Evolutionary conservation across 1,140 invertebrate genomes (phyloP).

Genomic region (Euura saliciscinereae): DNA sequence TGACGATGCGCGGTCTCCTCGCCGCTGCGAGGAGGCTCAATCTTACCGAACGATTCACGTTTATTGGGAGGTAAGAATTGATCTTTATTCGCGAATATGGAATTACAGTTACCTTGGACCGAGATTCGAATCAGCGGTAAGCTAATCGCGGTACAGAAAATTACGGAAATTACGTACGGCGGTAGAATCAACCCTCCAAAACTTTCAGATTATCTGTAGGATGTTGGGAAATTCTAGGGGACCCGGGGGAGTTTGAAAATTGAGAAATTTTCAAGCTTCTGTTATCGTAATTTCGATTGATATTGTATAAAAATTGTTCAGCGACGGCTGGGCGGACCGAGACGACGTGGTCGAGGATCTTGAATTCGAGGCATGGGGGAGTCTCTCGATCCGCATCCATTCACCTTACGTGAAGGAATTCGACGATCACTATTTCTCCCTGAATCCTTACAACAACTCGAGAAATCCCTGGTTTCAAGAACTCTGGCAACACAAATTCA

Average conservation of each 20-base stretch:
- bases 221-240: not conserved
- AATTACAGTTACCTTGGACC: too few species aligned
- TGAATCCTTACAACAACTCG: conserved; percentile 69
- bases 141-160: not conserved
- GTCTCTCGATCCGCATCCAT: conserved; percentile 76
- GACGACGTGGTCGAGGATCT: conserved; percentile 74
- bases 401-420: conserved; percentile 73
- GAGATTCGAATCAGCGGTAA: too few species aligned
- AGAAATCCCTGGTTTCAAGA: conserved; percentile 81
- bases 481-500: conserved; percentile 77
- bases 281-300: not conserved
- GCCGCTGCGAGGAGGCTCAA: conserved; percentile 68
- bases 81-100: too few species aligned
- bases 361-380: conserved; percentile 74
- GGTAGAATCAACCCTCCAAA: too few species aligned
- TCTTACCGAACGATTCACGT: conserved; percentile 67
- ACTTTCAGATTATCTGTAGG: too few species aligned
- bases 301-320: conserved; percentile 37
- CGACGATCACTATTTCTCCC: conserved; percentile 71
- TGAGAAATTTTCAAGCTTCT: not conserved
- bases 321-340: conserved; percentile 79
- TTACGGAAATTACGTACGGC: too few species aligned
- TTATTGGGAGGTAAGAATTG: conserved; percentile 69
- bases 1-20: conserved; percentile 73
- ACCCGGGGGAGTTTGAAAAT: not conserved